Base-by-base conservation (phyloP, 35 echinoderm and acorn worm genomes). In the Apostichopus parvimensis region DNA sequence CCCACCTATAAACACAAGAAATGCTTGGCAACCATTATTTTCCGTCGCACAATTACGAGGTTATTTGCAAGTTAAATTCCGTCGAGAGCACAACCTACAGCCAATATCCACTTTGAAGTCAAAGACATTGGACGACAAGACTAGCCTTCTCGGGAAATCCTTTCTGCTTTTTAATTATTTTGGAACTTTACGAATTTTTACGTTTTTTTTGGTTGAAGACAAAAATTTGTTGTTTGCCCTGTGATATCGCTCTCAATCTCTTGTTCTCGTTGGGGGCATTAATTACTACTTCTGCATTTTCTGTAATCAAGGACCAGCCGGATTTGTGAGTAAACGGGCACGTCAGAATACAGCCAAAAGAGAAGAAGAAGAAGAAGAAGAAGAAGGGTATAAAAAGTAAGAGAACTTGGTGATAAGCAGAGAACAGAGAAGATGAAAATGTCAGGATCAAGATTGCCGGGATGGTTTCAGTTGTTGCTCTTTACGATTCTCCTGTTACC, bases 41-140 rank as follows among this genome's bases (percentile, higher is more conserved):
- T 58, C 53, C 20, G 9, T 84, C 57, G 71, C 81, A 59, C 54
- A 84, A 84, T 84, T 59, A 84, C 57, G 81, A 59, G 34, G 81
- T 59, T 84, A 84, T 84, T 84, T 84, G 81, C 81, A 84, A 84
- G 81, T 84, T 84, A 84, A 84, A 84, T 84, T 84, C 23, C 71
- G 71, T 22, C 17, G 20, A 75, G 71, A 75, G 71, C 11, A 22
- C 71, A 75, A 75, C 13, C 71, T 20, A 75, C 71, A 75, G 71
- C 71, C 71, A 75, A 75, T 75, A 75, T 75, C 17, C 71, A 75
- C 71, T 20, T 22, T 75, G 71, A 75, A 75, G 17, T 75, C 71
- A 75, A 75, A 75, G 71, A 75, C 71, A 75, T 75, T 75, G 71
- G 71, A 75, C 71, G 20, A 75, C 64, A 75, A 75, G 71, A 75